Conservation (phyloP, 2,888 invertebrate genomes). For the Apodemia zela region DNA sequence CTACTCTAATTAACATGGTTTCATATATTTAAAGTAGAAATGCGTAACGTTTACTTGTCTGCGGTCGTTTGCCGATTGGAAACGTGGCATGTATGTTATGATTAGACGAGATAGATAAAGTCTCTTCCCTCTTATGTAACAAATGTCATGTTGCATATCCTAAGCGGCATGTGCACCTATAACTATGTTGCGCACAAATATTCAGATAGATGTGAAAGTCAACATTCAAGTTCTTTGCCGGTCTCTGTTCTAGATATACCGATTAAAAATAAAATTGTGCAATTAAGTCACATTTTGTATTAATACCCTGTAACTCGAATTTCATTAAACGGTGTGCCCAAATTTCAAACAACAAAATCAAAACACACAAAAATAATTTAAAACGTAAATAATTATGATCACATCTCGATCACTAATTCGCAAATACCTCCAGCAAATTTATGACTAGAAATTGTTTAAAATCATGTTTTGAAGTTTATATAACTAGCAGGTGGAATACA, state of each 20-base stretch:
- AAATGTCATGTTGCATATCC: too few species aligned
- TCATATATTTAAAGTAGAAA: not conserved
- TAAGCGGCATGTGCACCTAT: too few species aligned
- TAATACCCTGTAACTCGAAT: constrained; percentile 31
- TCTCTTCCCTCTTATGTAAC: too few species aligned
- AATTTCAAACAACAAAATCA: constrained; percentile 15
- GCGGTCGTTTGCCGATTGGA: too few species aligned
- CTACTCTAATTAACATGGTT: too few species aligned
- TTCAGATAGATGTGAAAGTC: too few species aligned
- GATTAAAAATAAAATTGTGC: not conserved
- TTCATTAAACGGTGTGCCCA: constrained; percentile 14
- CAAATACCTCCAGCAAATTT: constrained; percentile 52
- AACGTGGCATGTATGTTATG: too few species aligned
- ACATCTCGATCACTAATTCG: constrained; percentile 40
- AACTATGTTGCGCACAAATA: too few species aligned
- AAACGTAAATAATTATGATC: constrained; percentile 39
- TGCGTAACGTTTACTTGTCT: not conserved
- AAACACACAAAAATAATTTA: constrained; percentile 23
- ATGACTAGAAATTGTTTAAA: constrained; percentile 59
- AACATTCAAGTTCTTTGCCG: not conserved
- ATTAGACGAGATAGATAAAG: too few species aligned
- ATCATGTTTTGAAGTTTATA: not conserved
- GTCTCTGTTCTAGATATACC: not conserved
- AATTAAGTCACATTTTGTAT: constrained; percentile 5
- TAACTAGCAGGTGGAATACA: constrained; percentile 1